Conservation (phyloP, 2,888 invertebrate genomes). For the Disparrhopalites patrizii region DNA sequence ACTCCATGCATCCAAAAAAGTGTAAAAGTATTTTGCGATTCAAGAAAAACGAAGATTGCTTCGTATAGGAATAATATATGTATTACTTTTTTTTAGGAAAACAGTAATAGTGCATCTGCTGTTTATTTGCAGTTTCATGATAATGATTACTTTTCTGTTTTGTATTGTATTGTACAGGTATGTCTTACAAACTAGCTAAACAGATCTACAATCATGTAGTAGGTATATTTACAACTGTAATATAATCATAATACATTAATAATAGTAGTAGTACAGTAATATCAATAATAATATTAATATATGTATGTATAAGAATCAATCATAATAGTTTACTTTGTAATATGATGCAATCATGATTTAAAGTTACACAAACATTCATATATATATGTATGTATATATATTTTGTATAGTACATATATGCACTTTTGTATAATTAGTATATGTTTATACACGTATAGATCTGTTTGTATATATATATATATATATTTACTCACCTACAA, state of each 20-base stretch:
- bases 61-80: too few species aligned
- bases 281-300: background rate
- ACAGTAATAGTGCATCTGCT: slow-evolving; percentile 39
- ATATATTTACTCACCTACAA: too few species aligned
- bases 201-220: slow-evolving; percentile 23
- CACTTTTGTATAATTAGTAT: too few species aligned
- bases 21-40: too few species aligned
- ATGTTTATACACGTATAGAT: too few species aligned
- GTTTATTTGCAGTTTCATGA: slow-evolving; percentile 20
- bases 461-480: too few species aligned
- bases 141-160: slow-evolving; percentile 13
- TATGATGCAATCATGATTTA: slow-evolving; percentile 18
- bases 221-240: slow-evolving; percentile 1
- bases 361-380: slow-evolving; percentile 12
- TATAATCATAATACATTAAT: slow-evolving; percentile 2
- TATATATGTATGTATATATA: slow-evolving; percentile 12
- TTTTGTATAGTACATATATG: slow-evolving; percentile 14
- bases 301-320: background rate
- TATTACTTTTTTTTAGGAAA: slow-evolving; percentile 15
- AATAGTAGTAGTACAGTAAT: too few species aligned
- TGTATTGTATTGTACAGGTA: slow-evolving; percentile 22
- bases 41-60: too few species aligned
- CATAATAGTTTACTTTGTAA: slow-evolving; percentile 16
- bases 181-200: slow-evolving; percentile 8
- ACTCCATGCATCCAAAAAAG: too few species aligned